Base-by-base conservation (phyloP, 2,888 invertebrate genomes). In the Mythimna lalbum region DNA sequence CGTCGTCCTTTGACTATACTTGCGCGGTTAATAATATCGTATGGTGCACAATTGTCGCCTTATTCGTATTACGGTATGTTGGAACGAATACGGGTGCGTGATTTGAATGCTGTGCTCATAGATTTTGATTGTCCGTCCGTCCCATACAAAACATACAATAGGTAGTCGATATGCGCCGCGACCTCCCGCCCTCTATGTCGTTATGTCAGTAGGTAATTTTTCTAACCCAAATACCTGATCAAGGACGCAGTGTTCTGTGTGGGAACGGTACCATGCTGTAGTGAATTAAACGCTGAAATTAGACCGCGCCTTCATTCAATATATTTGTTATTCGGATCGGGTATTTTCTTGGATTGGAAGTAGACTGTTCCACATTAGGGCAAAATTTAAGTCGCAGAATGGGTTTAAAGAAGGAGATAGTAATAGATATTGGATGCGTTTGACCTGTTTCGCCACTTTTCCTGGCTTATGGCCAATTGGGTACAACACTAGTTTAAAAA, bases 11-110 rank as follows among this genome's bases (percentile, higher is more conserved):
- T 90, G 90, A 86, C 90, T 87, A 88, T 88, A 91, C 89, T 90
- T 87, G 87, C 83, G 76, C 83, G 88, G 89, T 87, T 92, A 94
- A 93, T 93, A 94, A 92, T 92, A 92, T 89, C 76, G 81, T 85
- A 80, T 82, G 87, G 89, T 89, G 86, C 84, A 88, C 87, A 87
- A 91, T 91, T 93, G 94, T 93, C 87, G 88, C 94, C 95, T 92
- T 94, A 93, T 93, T 92, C 87, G 92, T 93, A 87, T 91, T 95
- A 95, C 95, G 95, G 95, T 96, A 94, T 92, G 95, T 93, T 93
- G 95, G 93, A 95, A 93, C 91, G 92, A 94, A 96, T 95, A 95
- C 95, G 87, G 83, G 80, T 82, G 90, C 95, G 95, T 95, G 94
- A 92, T 92, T 83, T 81, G 95, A 95, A 95, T 95, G 86, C 85